Evolutionary conservation across 2,888 invertebrate genomes (phyloP).

Genomic region (Toxonevra muliebris): DNA sequence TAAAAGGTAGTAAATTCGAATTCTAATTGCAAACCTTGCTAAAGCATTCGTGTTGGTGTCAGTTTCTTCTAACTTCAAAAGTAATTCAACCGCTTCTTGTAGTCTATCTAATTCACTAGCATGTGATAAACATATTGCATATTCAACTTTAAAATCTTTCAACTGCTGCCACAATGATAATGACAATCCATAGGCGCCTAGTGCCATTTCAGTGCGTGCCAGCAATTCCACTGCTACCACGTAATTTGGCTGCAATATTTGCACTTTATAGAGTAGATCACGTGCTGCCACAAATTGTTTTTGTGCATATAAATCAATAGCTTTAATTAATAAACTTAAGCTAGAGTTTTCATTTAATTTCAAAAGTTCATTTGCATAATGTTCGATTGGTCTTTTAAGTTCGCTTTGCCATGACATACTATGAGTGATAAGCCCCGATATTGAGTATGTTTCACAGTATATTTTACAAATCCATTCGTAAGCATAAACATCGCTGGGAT

Average conservation of each 20-base stretch:
- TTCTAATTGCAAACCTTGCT: conserved; percentile 48
- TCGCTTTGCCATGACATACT: conserved; percentile 38
- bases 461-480: conserved; percentile 73
- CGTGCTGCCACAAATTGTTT: conserved; percentile 69
- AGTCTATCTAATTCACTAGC: conserved; percentile 52
- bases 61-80: conserved; percentile 49
- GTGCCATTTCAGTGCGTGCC: conserved; percentile 64
- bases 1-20: too few relatives aligned
- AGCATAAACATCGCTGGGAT: conserved; percentile 66
- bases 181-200: conserved; percentile 68
- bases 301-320: conserved; percentile 68
- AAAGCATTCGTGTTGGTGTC: conserved; percentile 42
- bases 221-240: conserved; percentile 67
- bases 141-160: conserved; percentile 35
- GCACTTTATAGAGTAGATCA: conserved; percentile 65
- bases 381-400: conserved; percentile 61
- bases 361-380: conserved; percentile 68
- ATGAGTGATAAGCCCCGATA: conserved; percentile 23
- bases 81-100: conserved; percentile 65
- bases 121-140: conserved; percentile 54
- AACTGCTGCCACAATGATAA: conserved; percentile 48
- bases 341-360: conserved; percentile 70
- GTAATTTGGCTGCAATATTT: conserved; percentile 63
- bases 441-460: conserved; percentile 66
- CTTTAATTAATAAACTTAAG: conserved; percentile 71